Evolutionary conservation across 2,113 vertebrate genomes (phyloP).

Genomic region (Otocyon megalotis): DNA sequence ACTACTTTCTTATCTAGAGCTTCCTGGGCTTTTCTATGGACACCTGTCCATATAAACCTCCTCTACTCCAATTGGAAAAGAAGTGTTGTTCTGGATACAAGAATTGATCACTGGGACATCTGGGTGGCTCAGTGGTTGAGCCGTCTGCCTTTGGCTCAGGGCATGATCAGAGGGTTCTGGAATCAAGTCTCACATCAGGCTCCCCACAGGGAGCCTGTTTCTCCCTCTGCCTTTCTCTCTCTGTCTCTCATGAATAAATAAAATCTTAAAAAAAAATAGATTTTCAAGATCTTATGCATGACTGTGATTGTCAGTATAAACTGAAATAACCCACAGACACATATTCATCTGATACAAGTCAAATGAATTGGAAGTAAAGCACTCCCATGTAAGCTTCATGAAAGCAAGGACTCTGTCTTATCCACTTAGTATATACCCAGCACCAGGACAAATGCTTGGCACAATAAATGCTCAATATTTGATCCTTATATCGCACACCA

Average conservation of each 20-base stretch:
- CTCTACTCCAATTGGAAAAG: neutral
- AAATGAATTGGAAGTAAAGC: neutral
- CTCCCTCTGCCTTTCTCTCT: no score
- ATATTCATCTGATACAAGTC: neutral
- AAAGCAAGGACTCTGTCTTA: neutral
- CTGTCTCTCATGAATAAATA: no score
- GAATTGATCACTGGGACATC: neutral
- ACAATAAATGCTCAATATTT: neutral
- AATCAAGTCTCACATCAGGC: no score
- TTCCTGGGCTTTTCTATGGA: neutral
- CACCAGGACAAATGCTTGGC: neutral
- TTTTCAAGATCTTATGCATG: neutral
- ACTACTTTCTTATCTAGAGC: neutral
- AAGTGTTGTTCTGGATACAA: neutral
- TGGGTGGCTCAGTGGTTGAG: no score
- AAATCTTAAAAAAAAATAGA: neutral
- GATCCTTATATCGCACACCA: neutral
- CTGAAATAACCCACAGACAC: neutral
- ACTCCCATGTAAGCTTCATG: neutral
- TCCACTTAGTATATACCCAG: neutral
- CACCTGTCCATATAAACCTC: neutral
- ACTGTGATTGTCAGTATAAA: neutral
- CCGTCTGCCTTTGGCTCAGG: no score
- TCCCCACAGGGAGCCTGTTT: no score
- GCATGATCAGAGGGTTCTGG: no score